Evolutionary conservation across 2,113 vertebrate species (phyloP), one percentile per base, ranked within the genome.

Genomic region (Gnathonemus longibarbis): DNA sequence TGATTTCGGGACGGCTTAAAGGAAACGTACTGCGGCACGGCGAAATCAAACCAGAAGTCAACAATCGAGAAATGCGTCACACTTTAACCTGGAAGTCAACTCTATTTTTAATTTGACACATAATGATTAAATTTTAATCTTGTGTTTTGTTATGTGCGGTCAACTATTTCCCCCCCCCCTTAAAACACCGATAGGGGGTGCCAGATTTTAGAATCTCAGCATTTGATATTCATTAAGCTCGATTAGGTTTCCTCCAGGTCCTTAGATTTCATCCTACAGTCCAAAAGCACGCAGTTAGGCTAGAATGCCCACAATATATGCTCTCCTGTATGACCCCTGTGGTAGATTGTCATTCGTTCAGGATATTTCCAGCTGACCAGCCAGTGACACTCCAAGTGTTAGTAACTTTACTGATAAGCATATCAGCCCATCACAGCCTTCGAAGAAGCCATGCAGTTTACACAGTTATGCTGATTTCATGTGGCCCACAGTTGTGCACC

Each of bases 1-100:
- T 31, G 90, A 90, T 52, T 62, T 91, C 93, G 90, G 93, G 90
- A 90, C 66, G 77, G 90, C 88, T 90, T 91, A 92, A 92, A 92
- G 90, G 89, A 45, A 42, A 88, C 58, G 45, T 15, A 85, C 91
- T 46, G 9, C 62, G 13, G 3, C 17, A n/a, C 66, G 31, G 70
- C 31, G 4, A 35, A 77, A n/a, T 85, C 42, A 27, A 27, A 6
- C 46, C 42, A 49, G 3, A 85, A 46, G 46, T 8, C 21, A 10
- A 27, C 42, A 7, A 48, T n/a, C 17, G 10, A 85, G 8, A 85
- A 46, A 85, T 49, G 46, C 42, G 83, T 45, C 39, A 85, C 21
- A 5, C 21, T 24, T 85, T 49, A 24, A 48, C 42, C 8, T 85
- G 45, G 24, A 70, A 31, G n/a, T 27, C n/a, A 11, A 27, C 8